Evolutionary conservation across 2,113 vertebrate genomes (phyloP).

Genomic region (Rhabdornis inornatus): DNA sequence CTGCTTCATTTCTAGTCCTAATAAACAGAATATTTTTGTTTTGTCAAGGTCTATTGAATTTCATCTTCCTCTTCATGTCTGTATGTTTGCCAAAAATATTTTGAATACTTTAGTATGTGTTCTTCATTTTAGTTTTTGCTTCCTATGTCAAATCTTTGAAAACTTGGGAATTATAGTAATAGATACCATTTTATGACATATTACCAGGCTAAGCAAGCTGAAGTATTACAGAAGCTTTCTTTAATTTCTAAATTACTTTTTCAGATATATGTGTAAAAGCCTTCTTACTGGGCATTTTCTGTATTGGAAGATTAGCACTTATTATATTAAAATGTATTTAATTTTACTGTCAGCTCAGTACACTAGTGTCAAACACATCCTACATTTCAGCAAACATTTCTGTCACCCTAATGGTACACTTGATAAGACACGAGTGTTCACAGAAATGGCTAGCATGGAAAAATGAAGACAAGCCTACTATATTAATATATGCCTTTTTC

Average conservation of each 20-base stretch:
- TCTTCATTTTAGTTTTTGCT: not conserved
- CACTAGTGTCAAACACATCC: not conserved
- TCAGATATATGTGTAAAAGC: not conserved
- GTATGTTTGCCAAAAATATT: not conserved
- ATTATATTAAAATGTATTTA: not conserved
- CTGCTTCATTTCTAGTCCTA: not conserved
- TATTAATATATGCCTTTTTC: not conserved
- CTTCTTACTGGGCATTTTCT: not conserved
- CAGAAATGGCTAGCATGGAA: not conserved
- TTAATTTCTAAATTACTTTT: constrained; percentile 6
- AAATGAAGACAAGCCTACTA: not conserved
- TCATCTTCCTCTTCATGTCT: not conserved
- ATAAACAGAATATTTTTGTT: not conserved
- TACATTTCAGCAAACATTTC: constrained; percentile 22
- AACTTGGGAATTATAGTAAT: not conserved
- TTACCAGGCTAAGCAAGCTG: not conserved
- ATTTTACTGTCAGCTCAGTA: constrained; percentile 27
- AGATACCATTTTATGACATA: constrained; percentile 10
- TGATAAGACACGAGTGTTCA: not conserved
- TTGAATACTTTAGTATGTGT: not conserved
- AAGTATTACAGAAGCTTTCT: not conserved
- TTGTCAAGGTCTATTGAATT: not conserved
- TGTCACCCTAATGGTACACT: not conserved
- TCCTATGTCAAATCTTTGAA: not conserved
- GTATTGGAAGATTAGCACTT: not conserved